Percentiles rank a stretch among this genome's conserved stretches.
These are phyloP conservation scores for Parapsyche elsis DNA, from an alignment of 1,140 invertebrate species.

Conservation along the genomic window DNA sequence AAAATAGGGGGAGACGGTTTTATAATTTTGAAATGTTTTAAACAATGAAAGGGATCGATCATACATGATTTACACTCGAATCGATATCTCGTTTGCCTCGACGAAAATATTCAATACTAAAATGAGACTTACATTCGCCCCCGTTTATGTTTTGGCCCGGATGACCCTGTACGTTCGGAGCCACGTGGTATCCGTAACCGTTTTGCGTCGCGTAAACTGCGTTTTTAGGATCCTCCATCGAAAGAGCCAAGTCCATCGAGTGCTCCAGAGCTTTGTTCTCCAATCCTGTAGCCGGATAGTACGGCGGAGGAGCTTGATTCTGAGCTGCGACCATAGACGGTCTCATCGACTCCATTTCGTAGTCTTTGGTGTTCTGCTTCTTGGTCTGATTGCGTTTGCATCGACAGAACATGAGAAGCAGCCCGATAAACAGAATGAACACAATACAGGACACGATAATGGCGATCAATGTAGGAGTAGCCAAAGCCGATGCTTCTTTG, in stretches of 20 bases:
- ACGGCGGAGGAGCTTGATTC: slow-evolving; percentile 85
- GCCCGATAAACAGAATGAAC: slow-evolving; percentile 79
- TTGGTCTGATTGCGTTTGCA: slow-evolving; percentile 85
- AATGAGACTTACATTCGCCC: slow-evolving; percentile 75
- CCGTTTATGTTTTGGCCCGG: slow-evolving; percentile 75
- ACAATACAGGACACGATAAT: slow-evolving; percentile 85
- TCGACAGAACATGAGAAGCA: slow-evolving; percentile 86
- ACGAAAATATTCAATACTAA: slow-evolving; percentile 29
- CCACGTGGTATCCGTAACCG: slow-evolving; percentile 83
- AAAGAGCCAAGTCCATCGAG: slow-evolving; percentile 82
- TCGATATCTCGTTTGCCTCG: slow-evolving; percentile 19
- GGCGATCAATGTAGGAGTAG: slow-evolving; percentile 82
- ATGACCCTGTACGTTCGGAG: slow-evolving; percentile 66
- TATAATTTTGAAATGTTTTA: not conserved
- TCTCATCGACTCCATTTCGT: slow-evolving; percentile 86
- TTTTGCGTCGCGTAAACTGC: slow-evolving; percentile 83
- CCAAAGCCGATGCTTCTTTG: slow-evolving; percentile 78
- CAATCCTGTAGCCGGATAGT: slow-evolving; percentile 84
- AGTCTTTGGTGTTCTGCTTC: slow-evolving; percentile 84
- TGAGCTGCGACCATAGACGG: slow-evolving; percentile 83
- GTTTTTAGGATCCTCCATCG: slow-evolving; percentile 84
- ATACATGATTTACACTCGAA: slow-evolving; percentile 28
- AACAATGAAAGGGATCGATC: slow-evolving; percentile 31
- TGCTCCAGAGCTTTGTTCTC: slow-evolving; percentile 92
- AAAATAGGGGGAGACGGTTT: not conserved